phyloP scores from a whole-genome alignment of 2,113 vertebrate species.

The Pteropus alecto region DNA sequence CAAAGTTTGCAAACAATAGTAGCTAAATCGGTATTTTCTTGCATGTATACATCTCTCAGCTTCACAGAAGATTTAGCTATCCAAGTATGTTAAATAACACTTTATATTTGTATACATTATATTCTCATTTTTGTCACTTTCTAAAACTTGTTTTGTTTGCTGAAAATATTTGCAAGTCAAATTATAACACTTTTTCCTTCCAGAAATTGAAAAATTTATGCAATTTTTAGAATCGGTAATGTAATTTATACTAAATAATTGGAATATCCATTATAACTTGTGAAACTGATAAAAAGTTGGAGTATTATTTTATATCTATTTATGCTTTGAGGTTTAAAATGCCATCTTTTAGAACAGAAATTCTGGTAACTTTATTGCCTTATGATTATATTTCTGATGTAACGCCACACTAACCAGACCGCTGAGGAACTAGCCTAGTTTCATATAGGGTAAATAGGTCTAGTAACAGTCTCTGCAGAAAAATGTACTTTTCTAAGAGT shows the following conservation, averaged over 20 bases:
- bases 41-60: slow-evolving; percentile 41
- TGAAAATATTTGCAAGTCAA: slow-evolving; percentile 69
- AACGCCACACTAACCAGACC: not conserved
- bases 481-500: not conserved
- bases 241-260: slow-evolving; percentile 67
- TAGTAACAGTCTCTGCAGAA: slow-evolving; percentile 15
- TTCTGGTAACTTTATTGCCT: slow-evolving; percentile 40
- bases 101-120: slow-evolving; percentile 67
- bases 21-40: slow-evolving; percentile 57
- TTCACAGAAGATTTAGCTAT: slow-evolving; percentile 48
- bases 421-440: slow-evolving; percentile 29
- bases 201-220: slow-evolving; percentile 74
- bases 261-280: slow-evolving; percentile 57
- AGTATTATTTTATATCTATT: slow-evolving; percentile 61
- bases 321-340: slow-evolving; percentile 52
- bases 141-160: slow-evolving; percentile 67
- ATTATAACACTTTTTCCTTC: slow-evolving; percentile 62
- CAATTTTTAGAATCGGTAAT: slow-evolving; percentile 68
- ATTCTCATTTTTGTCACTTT: slow-evolving; percentile 53
- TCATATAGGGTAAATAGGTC: not conserved
- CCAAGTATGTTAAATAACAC: slow-evolving; percentile 51
- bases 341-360: slow-evolving; percentile 54
- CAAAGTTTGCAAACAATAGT: slow-evolving; percentile 66
- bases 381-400: slow-evolving; percentile 46
- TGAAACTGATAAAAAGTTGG: slow-evolving; percentile 68